Percentiles rank a stretch among this genome's conserved stretches.
phyloP scores from a whole-genome alignment of 2,113 vertebrate species.

The Nicator chloris region DNA sequence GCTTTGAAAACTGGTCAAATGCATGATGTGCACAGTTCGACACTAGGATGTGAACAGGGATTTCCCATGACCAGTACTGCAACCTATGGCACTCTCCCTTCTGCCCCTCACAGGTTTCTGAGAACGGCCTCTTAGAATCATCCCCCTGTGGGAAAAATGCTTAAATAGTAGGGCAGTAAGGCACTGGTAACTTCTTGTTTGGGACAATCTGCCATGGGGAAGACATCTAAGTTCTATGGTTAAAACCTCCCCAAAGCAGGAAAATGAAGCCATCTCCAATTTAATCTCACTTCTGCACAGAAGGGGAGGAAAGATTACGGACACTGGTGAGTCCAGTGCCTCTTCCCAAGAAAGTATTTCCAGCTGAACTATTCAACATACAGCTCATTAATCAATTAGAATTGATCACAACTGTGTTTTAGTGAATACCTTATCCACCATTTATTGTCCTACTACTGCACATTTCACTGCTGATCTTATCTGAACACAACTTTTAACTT shows the following conservation, averaged over 20 bases:
- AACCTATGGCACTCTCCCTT: background rate
- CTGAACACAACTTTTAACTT: background rate
- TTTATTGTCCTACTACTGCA: background rate
- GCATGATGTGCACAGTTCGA: accelerated
- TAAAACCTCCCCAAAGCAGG: background rate
- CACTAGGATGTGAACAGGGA: background rate
- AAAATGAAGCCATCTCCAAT: background rate
- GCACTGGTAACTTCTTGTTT: background rate
- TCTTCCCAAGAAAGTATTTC: background rate
- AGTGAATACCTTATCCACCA: background rate
- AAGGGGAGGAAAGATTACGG: background rate
- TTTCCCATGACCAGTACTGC: background rate
- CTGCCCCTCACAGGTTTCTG: background rate
- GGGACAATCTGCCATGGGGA: background rate
- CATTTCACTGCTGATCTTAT: background rate
- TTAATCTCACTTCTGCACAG: background rate
- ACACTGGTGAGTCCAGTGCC: background rate
- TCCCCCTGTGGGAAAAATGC: background rate
- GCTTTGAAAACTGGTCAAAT: background rate
- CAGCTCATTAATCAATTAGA: background rate
- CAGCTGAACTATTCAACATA: background rate
- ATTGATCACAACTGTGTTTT: background rate
- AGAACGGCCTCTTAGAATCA: background rate
- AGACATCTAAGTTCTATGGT: background rate
- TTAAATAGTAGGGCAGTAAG: background rate